Evolutionary conservation across 2,797 vertebrate genomes (phyloP).

Genomic region (Sebastes hubbsi): DNA sequence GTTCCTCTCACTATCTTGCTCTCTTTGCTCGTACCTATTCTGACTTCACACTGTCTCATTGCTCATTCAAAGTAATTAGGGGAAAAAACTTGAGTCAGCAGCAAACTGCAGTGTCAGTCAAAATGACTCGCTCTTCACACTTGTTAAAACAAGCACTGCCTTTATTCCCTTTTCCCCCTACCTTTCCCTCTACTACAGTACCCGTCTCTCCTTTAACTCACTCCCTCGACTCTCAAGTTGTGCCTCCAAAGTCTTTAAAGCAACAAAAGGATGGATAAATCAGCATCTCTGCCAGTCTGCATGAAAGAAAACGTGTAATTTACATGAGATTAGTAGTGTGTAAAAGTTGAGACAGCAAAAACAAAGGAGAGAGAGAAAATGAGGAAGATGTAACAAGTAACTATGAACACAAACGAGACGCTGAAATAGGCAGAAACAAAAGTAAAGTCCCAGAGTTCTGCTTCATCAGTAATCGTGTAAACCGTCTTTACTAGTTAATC

Average conservation of each 20-base stretch:
- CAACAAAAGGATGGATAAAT: slow-evolving; percentile 1
- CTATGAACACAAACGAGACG: background rate
- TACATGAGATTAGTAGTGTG: background rate
- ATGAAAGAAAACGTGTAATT: slow-evolving; percentile 3
- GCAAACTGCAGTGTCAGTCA: slow-evolving; percentile 16
- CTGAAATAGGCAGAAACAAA: slow-evolving; percentile 6
- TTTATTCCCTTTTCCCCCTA: background rate
- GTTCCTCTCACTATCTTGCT: background rate
- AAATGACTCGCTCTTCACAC: background rate
- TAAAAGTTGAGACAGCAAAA: slow-evolving; percentile 14
- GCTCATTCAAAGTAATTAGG: slow-evolving; percentile 9
- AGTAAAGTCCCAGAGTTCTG: background rate
- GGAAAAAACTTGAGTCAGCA: slow-evolving; percentile 9
- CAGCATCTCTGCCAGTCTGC: slow-evolving; percentile 9
- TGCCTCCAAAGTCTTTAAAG: background rate
- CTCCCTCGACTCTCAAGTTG: background rate
- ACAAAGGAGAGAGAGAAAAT: background rate
- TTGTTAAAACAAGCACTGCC: background rate
- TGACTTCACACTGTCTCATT: background rate
- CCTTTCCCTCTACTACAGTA: background rate
- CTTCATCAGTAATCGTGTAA: slow-evolving; percentile 19
- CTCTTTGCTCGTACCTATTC: background rate
- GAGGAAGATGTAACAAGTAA: background rate
- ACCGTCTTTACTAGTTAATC: slow-evolving; percentile 21
- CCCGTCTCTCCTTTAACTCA: background rate